These are phyloP conservation scores for Epicampocera succincta DNA, from an alignment of 2,888 invertebrate genomes.

Conservation along the genomic window DNA sequence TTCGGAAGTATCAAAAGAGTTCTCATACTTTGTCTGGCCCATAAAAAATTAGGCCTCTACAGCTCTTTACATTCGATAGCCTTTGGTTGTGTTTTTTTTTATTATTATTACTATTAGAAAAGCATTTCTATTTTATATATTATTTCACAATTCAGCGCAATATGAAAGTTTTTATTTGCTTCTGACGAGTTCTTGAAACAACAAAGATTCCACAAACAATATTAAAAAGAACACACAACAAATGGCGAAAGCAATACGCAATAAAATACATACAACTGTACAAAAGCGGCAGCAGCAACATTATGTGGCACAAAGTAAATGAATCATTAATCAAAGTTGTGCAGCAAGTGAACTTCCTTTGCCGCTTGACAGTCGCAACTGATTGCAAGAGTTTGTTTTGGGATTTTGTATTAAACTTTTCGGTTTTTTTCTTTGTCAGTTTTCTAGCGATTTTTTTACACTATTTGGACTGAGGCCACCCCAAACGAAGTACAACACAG, in stretches of 20 bases:
- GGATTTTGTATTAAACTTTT: constrained; percentile 75
- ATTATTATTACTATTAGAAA: background rate
- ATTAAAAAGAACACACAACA: constrained; percentile 54
- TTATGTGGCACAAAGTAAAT: constrained; percentile 78
- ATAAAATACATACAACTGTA: background rate
- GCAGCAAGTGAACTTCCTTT: constrained; percentile 81
- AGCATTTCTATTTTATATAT: constrained; percentile 9
- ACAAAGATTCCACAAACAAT: constrained; percentile 61
- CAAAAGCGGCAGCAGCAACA: constrained; percentile 63
- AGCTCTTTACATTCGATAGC: background rate
- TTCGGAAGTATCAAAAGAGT: too few relatives aligned
- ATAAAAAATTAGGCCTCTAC: too few relatives aligned
- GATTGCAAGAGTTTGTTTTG: constrained; percentile 79
- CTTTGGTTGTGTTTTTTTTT: background rate
- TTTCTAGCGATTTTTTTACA: constrained; percentile 10
- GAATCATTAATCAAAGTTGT: constrained; percentile 81
- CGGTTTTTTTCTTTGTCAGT: constrained; percentile 49
- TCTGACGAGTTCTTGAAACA: constrained; percentile 74
- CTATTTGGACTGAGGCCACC: constrained; percentile 66
- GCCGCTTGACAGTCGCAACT: constrained; percentile 80
- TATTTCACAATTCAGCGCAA: background rate
- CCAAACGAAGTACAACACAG: constrained; percentile 64
- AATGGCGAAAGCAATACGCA: constrained; percentile 44
- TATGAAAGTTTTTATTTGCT: constrained; percentile 39
- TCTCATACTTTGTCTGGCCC: too few relatives aligned